phyloP scores from a whole-genome alignment of 2,888 invertebrate genomes.

The Drosophila picticornis region DNA sequence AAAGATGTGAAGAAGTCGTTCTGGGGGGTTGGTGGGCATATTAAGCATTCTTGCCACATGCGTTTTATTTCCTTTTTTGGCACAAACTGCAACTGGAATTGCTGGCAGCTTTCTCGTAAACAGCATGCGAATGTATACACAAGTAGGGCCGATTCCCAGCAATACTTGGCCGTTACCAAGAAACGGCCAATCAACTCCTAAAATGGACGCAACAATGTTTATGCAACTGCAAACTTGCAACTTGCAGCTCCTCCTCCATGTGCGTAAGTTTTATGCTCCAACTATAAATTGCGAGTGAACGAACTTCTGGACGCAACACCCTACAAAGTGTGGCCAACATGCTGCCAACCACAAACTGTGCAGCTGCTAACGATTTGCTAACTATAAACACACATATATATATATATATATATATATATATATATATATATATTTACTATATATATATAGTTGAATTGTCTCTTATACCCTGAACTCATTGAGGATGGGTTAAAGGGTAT shows the following conservation, averaged over 20 bases:
- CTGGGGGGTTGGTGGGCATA: constrained; percentile 3
- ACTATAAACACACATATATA: background rate
- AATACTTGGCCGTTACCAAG: constrained; percentile 35
- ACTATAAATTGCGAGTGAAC: constrained; percentile 43
- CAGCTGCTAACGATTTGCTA: constrained; percentile 5
- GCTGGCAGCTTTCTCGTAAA: constrained; percentile 44
- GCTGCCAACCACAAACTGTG: constrained; percentile 24
- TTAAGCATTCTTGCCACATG: constrained; percentile 55
- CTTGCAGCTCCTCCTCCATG: constrained; percentile 19
- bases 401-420: background rate
- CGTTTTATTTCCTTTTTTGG: constrained; percentile 74
- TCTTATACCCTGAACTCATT: background rate
- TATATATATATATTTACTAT: background rate
- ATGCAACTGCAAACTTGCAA: constrained; percentile 43
- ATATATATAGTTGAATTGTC: background rate
- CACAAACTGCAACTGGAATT: constrained; percentile 48
- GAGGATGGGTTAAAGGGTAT: background rate
- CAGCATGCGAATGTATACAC: constrained; percentile 7
- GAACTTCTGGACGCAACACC: constrained; percentile 10
- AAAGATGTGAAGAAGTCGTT: constrained; percentile 12
- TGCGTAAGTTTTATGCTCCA: constrained; percentile 61
- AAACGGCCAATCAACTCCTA: constrained; percentile 55
- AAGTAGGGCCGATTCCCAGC: constrained; percentile 42
- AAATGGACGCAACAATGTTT: constrained; percentile 71
- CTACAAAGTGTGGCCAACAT: constrained; percentile 27